A percentile compares a stretch with the other conserved stretches of the same genome.
These are phyloP conservation scores for Triops cancriformis DNA, from an alignment of 1,140 invertebrate genomes.

Conservation along the genomic window DNA sequence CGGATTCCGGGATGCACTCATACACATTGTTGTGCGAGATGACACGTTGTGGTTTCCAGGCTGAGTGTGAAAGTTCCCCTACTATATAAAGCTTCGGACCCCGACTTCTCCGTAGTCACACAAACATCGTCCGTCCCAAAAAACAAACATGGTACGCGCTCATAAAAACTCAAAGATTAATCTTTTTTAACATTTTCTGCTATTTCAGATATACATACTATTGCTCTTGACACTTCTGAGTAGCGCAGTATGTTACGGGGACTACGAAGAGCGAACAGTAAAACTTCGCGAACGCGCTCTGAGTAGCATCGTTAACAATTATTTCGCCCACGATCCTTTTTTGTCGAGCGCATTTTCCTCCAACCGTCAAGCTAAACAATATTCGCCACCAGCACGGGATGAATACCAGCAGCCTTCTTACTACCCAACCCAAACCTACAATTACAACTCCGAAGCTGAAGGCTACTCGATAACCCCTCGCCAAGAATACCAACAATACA, in stretches of 20 bases:
- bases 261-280: not conserved
- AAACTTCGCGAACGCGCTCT: slow-evolving; percentile 17
- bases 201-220: not conserved
- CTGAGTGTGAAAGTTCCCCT: slow-evolving; percentile 4
- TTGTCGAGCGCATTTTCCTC: not conserved
- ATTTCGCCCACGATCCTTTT: slow-evolving; percentile 23
- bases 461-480: not conserved
- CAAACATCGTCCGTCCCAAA: no score
- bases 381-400: not conserved
- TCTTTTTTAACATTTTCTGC: not conserved
- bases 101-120: not conserved
- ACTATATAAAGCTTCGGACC: not conserved
- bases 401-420: not conserved
- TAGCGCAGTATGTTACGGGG: not conserved
- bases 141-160: no score
- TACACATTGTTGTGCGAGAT: slow-evolving; percentile 4
- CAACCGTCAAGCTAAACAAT: not conserved
- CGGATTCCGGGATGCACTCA: not conserved
- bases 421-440: not conserved
- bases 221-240: not conserved
- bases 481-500: not conserved
- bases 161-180: no score
- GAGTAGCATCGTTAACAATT: not conserved
- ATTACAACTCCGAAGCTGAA: not conserved
- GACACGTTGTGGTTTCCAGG: not conserved